Evolutionary conservation across 2,888 invertebrate species (phyloP).

Genomic region (Eustalomyia histrio): DNA sequence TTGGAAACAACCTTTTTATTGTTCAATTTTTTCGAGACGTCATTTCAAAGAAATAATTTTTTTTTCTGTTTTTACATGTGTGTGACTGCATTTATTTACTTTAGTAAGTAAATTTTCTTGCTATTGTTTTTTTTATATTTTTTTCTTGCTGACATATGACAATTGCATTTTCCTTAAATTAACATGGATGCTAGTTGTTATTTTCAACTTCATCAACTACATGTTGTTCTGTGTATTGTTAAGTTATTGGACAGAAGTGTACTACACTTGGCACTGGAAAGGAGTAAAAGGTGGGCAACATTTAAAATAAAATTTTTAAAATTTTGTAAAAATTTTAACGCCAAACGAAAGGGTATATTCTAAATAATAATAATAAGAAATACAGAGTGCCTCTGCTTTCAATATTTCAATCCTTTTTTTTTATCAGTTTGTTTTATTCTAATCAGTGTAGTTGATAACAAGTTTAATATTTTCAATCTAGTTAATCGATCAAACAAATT

Average conservation of each 20-base stretch:
- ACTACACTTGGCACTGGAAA: background rate
- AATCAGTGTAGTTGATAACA: no score
- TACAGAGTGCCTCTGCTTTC: no score
- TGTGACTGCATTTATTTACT: background rate
- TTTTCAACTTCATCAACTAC: conserved; percentile 42
- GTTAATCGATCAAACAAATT: no score
- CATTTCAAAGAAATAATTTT: background rate
- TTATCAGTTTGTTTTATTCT: no score
- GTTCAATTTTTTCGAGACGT: conserved; percentile 14
- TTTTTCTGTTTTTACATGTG: background rate
- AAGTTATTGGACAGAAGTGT: conserved; percentile 9
- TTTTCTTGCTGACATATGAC: conserved; percentile 42
- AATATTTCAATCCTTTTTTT: no score
- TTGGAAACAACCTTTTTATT: conserved; percentile 41
- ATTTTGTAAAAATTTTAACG: no score
- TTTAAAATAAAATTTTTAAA: no score
- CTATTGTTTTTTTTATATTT: no score
- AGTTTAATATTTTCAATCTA: no score
- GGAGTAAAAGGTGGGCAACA: no score
- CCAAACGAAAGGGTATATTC: no score
- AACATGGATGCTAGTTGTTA: conserved; percentile 46
- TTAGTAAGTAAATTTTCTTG: conserved; percentile 19
- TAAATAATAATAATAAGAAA: no score
- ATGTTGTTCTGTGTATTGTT: conserved; percentile 39
- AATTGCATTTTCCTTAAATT: conserved; percentile 54